phyloP scores from a whole-genome alignment of 1,140 invertebrate genomes.

The Linepithema humile region DNA sequence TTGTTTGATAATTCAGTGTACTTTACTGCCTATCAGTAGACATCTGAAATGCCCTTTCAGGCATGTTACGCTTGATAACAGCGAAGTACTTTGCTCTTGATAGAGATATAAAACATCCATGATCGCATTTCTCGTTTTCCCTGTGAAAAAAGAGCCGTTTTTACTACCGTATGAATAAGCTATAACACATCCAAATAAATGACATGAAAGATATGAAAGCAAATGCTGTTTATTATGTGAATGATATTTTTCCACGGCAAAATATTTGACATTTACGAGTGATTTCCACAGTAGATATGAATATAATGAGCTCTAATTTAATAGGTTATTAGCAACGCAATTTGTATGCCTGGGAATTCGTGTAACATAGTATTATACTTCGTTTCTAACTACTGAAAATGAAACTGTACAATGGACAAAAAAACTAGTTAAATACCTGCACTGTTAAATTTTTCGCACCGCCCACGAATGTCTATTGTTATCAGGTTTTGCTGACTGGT shows the following conservation, averaged over 20 bases:
- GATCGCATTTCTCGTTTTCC: neutral
- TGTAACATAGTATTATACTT: neutral
- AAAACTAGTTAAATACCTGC: neutral
- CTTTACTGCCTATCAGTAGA: slow-evolving; percentile 24
- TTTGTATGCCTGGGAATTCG: neutral
- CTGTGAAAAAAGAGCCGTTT: neutral
- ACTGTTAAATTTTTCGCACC: no score
- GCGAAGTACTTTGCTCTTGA: neutral
- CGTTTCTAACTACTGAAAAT: neutral
- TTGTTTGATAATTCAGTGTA: slow-evolving; percentile 15
- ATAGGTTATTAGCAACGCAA: neutral
- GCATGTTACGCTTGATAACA: slow-evolving; percentile 27
- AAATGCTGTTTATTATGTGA: neutral
- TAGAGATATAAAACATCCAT: slow-evolving; percentile 1
- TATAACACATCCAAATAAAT: neutral
- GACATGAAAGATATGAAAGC: neutral
- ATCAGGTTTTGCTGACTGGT: neutral
- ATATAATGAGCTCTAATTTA: neutral
- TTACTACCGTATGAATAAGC: neutral
- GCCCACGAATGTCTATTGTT: neutral
- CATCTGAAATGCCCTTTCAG: neutral
- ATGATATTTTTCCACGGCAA: neutral
- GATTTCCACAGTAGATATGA: neutral
- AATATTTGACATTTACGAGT: neutral
- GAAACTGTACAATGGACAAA: neutral